Evolutionary conservation across 2,888 invertebrate species (phyloP).

Genomic region (Drosophila infuscata): DNA sequence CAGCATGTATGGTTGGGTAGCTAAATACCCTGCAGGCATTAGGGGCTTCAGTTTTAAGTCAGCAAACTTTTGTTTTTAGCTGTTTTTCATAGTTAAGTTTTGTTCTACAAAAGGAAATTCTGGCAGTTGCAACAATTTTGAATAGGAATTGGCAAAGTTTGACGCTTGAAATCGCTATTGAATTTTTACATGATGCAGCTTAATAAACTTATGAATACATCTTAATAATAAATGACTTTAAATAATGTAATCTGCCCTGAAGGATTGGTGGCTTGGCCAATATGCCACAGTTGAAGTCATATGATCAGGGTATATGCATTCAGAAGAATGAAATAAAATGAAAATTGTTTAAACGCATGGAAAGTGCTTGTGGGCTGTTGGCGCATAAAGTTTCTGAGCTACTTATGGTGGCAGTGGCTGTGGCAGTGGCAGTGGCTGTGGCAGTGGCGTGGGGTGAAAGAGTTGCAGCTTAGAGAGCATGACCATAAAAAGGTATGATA

Average conservation of each 20-base stretch:
- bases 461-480: conserved; percentile 55
- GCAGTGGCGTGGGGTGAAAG: conserved; percentile 39
- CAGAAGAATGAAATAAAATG: conserved; percentile 63
- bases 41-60: not conserved
- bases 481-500: conserved; percentile 55
- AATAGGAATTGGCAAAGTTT: not conserved
- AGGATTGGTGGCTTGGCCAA: not conserved
- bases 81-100: not conserved
- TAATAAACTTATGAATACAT: not conserved
- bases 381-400: conserved; percentile 58
- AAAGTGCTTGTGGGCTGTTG: conserved; percentile 72
- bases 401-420: conserved; percentile 25
- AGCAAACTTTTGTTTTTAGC: not conserved
- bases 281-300: not conserved
- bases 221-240: not conserved
- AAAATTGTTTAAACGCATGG: conserved; percentile 80
- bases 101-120: not conserved
- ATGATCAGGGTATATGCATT: conserved; percentile 43
- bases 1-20: conserved; percentile 2
- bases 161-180: not conserved
- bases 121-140: not conserved
- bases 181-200: not conserved
- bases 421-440: not conserved
- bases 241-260: not conserved
- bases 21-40: conserved; percentile 11